Evolutionary conservation across 2,888 invertebrate species (phyloP).

Genomic region (Drosophila pegasa): DNA sequence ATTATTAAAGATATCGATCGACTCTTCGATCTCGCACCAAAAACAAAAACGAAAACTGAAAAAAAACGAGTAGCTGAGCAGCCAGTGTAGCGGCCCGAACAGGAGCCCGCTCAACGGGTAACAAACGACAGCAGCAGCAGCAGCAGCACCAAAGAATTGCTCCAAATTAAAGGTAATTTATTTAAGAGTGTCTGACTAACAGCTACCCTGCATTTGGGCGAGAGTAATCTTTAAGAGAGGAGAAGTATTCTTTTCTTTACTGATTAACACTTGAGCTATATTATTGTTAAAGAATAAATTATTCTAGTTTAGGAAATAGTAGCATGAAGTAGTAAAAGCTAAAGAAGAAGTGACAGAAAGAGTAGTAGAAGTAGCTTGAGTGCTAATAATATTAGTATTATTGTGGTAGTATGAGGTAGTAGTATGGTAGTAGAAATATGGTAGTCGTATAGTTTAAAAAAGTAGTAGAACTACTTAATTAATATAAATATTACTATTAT

Average conservation of each 20-base stretch:
- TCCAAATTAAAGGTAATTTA: slow-evolving; percentile 13
- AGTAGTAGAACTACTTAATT: background rate
- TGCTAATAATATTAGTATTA: background rate
- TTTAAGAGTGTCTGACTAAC: background rate
- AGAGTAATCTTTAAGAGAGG: background rate
- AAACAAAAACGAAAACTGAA: slow-evolving; percentile 28
- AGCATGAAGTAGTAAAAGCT: background rate
- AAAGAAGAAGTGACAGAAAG: background rate
- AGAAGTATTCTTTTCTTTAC: background rate
- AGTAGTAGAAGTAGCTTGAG: background rate
- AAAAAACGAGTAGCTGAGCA: slow-evolving; percentile 30
- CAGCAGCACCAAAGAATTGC: slow-evolving; percentile 11
- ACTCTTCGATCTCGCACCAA: slow-evolving; percentile 52
- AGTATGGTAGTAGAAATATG: background rate
- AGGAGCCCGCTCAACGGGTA: slow-evolving; percentile 44
- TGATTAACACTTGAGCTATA: background rate
- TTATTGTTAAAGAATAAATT: too few relatives aligned
- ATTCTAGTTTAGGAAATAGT: too few relatives aligned
- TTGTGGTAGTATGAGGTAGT: background rate
- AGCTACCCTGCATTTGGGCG: slow-evolving; percentile 1
- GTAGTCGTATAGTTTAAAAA: too few relatives aligned
- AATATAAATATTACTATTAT: too few relatives aligned
- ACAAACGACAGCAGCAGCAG: slow-evolving; percentile 12
- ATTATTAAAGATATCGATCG: slow-evolving; percentile 78
- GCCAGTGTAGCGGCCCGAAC: slow-evolving; percentile 28